Evolutionary conservation across 2,888 invertebrate genomes (phyloP).

Genomic region (Melieria omissa): DNA sequence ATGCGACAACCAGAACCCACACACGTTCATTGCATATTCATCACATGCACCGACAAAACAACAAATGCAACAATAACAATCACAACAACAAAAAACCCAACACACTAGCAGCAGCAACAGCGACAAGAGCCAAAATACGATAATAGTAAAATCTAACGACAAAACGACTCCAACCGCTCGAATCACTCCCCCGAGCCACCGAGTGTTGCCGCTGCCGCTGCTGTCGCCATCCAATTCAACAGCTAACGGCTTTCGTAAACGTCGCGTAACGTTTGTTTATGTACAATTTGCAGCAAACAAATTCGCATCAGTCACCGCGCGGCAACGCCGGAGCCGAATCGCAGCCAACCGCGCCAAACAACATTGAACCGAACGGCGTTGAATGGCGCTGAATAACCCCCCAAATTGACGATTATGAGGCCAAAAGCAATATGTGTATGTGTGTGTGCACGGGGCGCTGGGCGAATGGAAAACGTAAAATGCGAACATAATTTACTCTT

Average conservation of each 20-base stretch:
- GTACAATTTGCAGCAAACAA: slow-evolving; percentile 38
- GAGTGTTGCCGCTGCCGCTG: background rate
- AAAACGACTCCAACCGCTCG: slow-evolving; percentile 20
- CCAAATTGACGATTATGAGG: slow-evolving; percentile 32
- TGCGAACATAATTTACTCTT: slow-evolving; percentile 34
- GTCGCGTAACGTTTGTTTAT: slow-evolving; percentile 34
- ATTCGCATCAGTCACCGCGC: slow-evolving; percentile 32
- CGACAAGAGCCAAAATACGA: slow-evolving; percentile 19
- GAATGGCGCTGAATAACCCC: slow-evolving; percentile 2
- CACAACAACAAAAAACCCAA: background rate
- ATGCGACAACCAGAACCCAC: slow-evolving; percentile 14
- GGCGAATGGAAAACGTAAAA: slow-evolving; percentile 12
- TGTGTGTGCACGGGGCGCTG: slow-evolving; percentile 14
- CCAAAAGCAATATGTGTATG: slow-evolving; percentile 16
- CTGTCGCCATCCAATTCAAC: background rate
- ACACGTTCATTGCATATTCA: slow-evolving; percentile 35
- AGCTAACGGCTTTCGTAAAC: slow-evolving; percentile 25
- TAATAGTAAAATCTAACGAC: slow-evolving; percentile 33
- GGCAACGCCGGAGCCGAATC: slow-evolving; percentile 3
- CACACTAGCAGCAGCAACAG: no score
- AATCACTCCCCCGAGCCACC: background rate
- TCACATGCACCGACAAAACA: slow-evolving; percentile 14
- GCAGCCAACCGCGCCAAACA: slow-evolving; percentile 13
- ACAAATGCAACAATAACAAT: slow-evolving; percentile 16
- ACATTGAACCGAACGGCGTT: background rate